These are phyloP conservation scores for Peromyscus polionotus DNA, from an alignment of 2,113 vertebrate genomes.

Conservation along the genomic window DNA sequence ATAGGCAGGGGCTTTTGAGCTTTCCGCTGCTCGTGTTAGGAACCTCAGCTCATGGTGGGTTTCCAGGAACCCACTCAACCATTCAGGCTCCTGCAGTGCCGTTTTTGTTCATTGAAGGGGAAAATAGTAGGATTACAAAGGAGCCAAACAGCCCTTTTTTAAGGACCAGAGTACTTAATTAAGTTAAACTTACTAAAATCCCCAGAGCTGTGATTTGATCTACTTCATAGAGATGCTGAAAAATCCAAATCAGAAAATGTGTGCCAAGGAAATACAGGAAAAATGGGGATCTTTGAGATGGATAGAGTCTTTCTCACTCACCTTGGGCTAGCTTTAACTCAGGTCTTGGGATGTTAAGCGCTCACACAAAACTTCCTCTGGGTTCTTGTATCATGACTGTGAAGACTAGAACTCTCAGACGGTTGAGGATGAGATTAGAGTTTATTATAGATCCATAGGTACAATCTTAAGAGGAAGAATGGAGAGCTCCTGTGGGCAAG, in stretches of 20 bases:
- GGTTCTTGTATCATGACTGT: background rate
- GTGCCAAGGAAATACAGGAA: background rate
- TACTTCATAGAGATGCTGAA: background rate
- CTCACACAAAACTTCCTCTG: background rate
- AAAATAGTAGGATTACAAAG: background rate
- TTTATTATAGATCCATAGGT: background rate
- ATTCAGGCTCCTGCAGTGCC: background rate
- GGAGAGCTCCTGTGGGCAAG: background rate
- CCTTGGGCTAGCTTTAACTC: background rate
- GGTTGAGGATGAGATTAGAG: background rate
- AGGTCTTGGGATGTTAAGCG: background rate
- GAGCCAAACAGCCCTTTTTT: background rate
- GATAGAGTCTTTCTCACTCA: no score
- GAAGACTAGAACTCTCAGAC: background rate
- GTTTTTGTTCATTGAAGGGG: background rate
- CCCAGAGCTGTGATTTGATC: background rate
- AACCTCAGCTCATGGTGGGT: background rate
- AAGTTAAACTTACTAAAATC: conserved; percentile 4
- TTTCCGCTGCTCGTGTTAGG: background rate
- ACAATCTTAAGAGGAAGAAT: no score
- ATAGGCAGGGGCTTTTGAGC: background rate
- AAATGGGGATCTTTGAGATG: background rate
- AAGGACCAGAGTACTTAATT: background rate
- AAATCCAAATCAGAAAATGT: background rate
- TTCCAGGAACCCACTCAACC: background rate